Evolutionary conservation across 2,113 vertebrate species (phyloP), one percentile per base, ranked within the genome.

Genomic region (Oncorhynchus clarkii): DNA sequence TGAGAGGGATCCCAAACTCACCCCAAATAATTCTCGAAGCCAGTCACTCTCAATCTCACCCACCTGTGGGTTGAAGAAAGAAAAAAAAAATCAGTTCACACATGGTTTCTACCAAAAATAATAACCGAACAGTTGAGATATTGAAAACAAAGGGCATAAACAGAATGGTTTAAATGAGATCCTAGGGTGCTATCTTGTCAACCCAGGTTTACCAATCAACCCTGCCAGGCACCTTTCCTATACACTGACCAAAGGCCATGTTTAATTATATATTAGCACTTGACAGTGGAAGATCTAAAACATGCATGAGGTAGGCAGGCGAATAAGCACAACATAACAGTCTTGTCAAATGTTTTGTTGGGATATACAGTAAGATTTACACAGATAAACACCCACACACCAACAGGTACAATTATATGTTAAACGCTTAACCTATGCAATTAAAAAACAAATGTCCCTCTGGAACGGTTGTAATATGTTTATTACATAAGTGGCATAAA

Each of bases 11-110:
- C 27, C 18, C 5, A 76, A 60, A 84, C 88, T 90, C 86, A 94
- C 94, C 85, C 74, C 90, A 78, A 86, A 93, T 45, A 95, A 82
- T 76, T 95, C 93, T 71, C 86, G 89, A 29, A 95, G 75, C 94
- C 94, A 95, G 31, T 89, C 86, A 34, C 71, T 86, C 85, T 94
- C 89, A 78, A 95, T 91, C 75, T 93, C 91, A 62, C 89, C 88
- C 29, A 93, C 74, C 94, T 94, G 71, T 18, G 68, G 78, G 75
- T 80, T 73, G 8, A 82, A 4, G 77, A 66, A 84, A 16, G 70
- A 12, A 54, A 78, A 60, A 59, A 18, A 3, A 9, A 24, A 24
- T 2, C 1, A 67, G 34, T 34, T 29, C 3, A 71, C 70, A 6
- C 29, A 1, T 69, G 2, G 39, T 24, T 20, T 45, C 39, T 45